Evolutionary conservation across 1,140 invertebrate genomes (phyloP).

Genomic region (Spodoptera litura): DNA sequence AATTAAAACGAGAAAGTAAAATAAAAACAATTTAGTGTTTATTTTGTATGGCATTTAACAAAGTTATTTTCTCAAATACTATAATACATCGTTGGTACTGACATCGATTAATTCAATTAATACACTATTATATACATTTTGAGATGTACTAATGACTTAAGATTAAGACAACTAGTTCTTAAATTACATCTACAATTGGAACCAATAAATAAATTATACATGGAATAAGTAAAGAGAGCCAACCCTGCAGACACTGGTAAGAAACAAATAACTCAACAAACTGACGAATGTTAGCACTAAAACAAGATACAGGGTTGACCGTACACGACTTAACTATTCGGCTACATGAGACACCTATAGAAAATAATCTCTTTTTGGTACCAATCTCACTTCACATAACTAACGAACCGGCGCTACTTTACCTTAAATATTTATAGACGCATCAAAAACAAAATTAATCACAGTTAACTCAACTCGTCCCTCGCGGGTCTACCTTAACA

Average conservation of each 20-base stretch:
- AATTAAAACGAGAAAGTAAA: conserved; percentile 79
- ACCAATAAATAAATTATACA: conserved; percentile 80
- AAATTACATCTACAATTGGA: conserved; percentile 64
- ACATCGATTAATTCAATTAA: conserved; percentile 76
- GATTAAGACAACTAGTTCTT: conserved; percentile 74
- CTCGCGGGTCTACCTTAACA: conserved; percentile 66
- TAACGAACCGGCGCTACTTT: conserved; percentile 69
- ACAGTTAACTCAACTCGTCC: conserved; percentile 67
- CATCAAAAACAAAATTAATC: conserved; percentile 79
- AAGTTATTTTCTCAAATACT: conserved; percentile 72
- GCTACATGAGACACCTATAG: conserved; percentile 73
- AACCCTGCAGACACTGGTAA: conserved; percentile 40
- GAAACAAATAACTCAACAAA: conserved; percentile 78
- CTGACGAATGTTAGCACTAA: conserved; percentile 47
- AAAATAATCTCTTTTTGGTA: conserved; percentile 85
- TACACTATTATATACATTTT: conserved; percentile 79
- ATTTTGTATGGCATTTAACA: conserved; percentile 83
- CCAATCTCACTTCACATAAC: conserved; percentile 82
- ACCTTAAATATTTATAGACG: conserved; percentile 73
- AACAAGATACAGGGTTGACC: conserved; percentile 58
- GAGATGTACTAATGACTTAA: conserved; percentile 72
- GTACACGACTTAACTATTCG: conserved; percentile 64
- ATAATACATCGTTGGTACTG: conserved; percentile 84
- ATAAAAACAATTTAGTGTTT: conserved; percentile 85
- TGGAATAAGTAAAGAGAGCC: conserved; percentile 57